Percentiles rank a stretch among this genome's conserved stretches.
Conservation (phyloP, 1,140 invertebrate genomes). For the Drosophila nigrodunni region DNA sequence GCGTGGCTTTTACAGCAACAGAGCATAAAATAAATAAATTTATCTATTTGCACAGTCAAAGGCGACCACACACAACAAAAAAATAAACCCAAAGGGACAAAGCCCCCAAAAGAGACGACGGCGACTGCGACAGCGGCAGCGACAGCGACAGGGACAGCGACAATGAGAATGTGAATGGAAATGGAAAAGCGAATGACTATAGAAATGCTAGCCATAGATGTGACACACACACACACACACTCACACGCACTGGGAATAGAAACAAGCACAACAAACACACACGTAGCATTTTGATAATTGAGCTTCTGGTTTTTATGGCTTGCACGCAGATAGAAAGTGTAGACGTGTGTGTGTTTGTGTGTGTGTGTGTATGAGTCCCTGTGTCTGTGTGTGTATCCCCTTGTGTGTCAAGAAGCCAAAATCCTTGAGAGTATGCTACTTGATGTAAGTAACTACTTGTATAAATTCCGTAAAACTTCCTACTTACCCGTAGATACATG, state of each 20-base stretch:
- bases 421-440: slow-evolving; percentile 41
- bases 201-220: slow-evolving; percentile 17
- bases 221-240: slow-evolving; percentile 25
- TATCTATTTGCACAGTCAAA: slow-evolving; percentile 81
- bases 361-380: slow-evolving; percentile 13
- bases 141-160: slow-evolving; percentile 7
- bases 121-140: not conserved
- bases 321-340: slow-evolving; percentile 63
- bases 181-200: slow-evolving; percentile 34
- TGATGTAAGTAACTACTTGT: slow-evolving; percentile 56
- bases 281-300: slow-evolving; percentile 81
- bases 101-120: slow-evolving; percentile 58
- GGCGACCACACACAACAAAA: slow-evolving; percentile 52
- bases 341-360: slow-evolving; percentile 16
- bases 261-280: slow-evolving; percentile 63
- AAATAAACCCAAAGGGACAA: slow-evolving; percentile 34
- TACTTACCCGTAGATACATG: not conserved
- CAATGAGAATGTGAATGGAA: slow-evolving; percentile 16
- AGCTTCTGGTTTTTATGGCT: slow-evolving; percentile 80
- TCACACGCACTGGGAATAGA: slow-evolving; percentile 8
- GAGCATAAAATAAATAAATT: slow-evolving; percentile 81
- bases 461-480: slow-evolving; percentile 49
- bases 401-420: slow-evolving; percentile 21
- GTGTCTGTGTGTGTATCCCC: no score
- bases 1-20: slow-evolving; percentile 55